phyloP scores from a whole-genome alignment of 2,797 vertebrate species.

The Pseudochromis fuscus region DNA sequence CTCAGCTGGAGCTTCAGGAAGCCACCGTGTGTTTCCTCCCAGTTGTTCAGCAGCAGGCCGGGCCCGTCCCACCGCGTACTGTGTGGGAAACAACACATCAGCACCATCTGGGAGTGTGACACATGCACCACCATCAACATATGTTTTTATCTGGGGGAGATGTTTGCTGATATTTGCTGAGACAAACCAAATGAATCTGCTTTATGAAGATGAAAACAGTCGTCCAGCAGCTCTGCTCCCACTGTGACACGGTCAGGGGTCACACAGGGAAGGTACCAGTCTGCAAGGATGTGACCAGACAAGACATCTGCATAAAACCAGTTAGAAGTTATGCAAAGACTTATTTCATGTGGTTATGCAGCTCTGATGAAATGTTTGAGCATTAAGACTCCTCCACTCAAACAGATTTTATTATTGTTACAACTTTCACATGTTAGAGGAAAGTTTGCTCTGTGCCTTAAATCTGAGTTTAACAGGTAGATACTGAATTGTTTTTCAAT shows the following conservation, averaged over 20 bases:
- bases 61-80: constrained; percentile 82
- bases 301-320: too few species aligned
- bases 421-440: too few species aligned
- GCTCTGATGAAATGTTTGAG: too few species aligned
- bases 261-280: too few species aligned
- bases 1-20: constrained; percentile 90
- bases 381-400: too few species aligned
- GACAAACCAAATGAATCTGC: constrained; percentile 4
- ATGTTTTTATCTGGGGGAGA: constrained; percentile 62
- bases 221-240: background rate
- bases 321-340: too few species aligned
- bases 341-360: too few species aligned
- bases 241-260: too few species aligned
- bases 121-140: constrained; percentile 29
- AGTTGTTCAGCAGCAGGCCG: constrained; percentile 86
- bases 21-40: constrained; percentile 82
- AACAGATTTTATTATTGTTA: too few species aligned
- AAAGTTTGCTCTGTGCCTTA: too few species aligned
- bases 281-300: background rate
- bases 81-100: constrained; percentile 13
- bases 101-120: constrained; percentile 51
- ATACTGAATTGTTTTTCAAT: too few species aligned
- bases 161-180: constrained; percentile 68
- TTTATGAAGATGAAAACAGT: constrained; percentile 33
- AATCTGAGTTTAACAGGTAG: too few species aligned